Evolutionary conservation across 2,888 invertebrate species (phyloP).

Genomic region (Eupeodes latifasciatus): DNA sequence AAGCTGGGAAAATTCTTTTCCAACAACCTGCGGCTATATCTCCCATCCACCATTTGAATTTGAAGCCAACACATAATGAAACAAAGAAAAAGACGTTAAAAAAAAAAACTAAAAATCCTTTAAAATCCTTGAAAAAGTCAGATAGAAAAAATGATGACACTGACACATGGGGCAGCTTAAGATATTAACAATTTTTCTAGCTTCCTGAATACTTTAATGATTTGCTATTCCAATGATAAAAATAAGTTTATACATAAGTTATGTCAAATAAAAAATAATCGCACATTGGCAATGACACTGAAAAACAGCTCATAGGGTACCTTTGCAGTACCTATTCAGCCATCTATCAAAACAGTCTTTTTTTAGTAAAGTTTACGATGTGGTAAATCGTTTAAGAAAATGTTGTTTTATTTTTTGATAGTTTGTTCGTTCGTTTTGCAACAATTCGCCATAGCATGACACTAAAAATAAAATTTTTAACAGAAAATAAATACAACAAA

Average conservation of each 20-base stretch:
- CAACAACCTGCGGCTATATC: background rate
- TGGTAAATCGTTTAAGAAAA: slow-evolving; percentile 17
- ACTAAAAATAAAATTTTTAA: slow-evolving; percentile 50
- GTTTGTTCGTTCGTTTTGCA: slow-evolving; percentile 42
- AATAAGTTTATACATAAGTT: background rate
- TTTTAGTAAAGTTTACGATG: background rate
- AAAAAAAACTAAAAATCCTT: slow-evolving; percentile 16
- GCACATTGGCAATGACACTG: slow-evolving; percentile 33
- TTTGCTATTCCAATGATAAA: background rate
- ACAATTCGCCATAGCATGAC: slow-evolving; percentile 58
- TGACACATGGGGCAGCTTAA: slow-evolving; percentile 28
- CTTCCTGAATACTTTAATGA: slow-evolving; percentile 32
- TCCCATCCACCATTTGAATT: background rate
- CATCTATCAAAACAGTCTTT: slow-evolving; percentile 28
- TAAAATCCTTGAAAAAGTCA: background rate
- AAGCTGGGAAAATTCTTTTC: slow-evolving; percentile 29
- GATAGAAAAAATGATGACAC: slow-evolving; percentile 1
- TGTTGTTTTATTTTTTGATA: slow-evolving; percentile 34
- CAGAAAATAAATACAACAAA: slow-evolving; percentile 7
- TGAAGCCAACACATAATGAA: background rate
- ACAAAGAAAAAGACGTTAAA: background rate
- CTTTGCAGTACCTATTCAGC: background rate
- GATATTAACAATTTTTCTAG: background rate
- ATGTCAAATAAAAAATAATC: slow-evolving; percentile 10
- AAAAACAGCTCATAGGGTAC: slow-evolving; percentile 13